These are phyloP conservation scores for Strigamia crassipes DNA, from an alignment of 2,888 invertebrate genomes.

Conservation along the genomic window DNA sequence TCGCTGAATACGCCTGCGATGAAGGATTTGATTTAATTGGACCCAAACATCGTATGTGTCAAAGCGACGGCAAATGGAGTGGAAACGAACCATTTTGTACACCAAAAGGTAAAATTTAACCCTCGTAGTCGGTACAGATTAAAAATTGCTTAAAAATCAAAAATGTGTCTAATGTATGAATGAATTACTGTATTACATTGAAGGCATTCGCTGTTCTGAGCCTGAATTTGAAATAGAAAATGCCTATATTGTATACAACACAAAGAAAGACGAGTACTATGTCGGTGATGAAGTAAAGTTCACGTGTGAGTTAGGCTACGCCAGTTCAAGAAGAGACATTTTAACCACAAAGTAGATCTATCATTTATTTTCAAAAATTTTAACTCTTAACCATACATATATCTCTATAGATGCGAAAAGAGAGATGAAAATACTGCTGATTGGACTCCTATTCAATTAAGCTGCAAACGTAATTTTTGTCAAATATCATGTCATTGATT, in stretches of 20 bases:
- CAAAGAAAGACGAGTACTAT: not conserved
- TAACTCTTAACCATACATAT: too few species aligned
- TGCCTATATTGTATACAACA: not conserved
- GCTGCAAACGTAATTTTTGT: not conserved
- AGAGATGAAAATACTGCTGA: not conserved
- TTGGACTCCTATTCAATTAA: constrained; percentile 1
- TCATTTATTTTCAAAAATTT: too few species aligned
- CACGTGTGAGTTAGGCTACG: not conserved
- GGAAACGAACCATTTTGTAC: not conserved
- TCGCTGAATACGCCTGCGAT: not conserved
- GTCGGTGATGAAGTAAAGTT: not conserved
- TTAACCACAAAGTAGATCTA: not conserved
- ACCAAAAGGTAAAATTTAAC: not conserved
- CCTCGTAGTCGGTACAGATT: too few species aligned
- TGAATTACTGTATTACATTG: not conserved
- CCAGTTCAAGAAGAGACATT: not conserved
- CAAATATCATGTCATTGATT: not conserved
- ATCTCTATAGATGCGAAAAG: not conserved
- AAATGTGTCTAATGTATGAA: too few species aligned
- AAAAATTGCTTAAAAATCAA: too few species aligned
- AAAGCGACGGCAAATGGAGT: not conserved
- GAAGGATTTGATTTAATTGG: not conserved
- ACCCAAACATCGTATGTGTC: not conserved
- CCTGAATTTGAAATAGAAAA: not conserved
- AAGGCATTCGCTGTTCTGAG: not conserved